Base-by-base conservation (phyloP, 2,888 invertebrate species). In the Amphipyra tragopoginis region DNA sequence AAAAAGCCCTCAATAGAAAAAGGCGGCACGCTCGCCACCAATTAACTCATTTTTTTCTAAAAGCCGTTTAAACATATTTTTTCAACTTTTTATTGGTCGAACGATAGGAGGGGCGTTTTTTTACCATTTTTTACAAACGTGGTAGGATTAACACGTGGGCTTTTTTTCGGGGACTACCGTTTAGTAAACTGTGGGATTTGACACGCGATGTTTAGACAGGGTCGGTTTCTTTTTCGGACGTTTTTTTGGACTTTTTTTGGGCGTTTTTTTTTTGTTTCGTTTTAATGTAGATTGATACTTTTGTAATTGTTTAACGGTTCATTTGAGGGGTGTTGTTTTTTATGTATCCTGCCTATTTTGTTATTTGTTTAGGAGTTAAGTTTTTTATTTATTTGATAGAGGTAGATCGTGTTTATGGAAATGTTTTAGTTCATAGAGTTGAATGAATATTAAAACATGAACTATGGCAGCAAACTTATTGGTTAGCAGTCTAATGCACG, bases 21-120 rank as follows among this genome's bases (percentile, higher is more conserved):
- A 85, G 93, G 86, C 86, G 90, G 91, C 94, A 91, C 93, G 90
- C 89, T 91, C 74, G 83, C 83, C 84, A 84, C 90, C 93, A 94
- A 94, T 94, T 93, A 93, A 82, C 80, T 86, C 84, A 77, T 86
- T 90, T 92, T 93, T 90, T 87, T 85, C 85, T 80, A 81, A 84
- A 75, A 82, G 75, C 69, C 77, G 83, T 84, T 85, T 85, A 84
- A 80, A 86, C 85, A 82, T 75, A 73, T 82, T 85, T 86, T 90
- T 88, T 85, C 72, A 75, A 75, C 68, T 85, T 89, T 92, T 89
- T 89, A 92, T 93, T 93, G 93, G 93, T 86, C 77, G 79, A 72
- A 56, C 76, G 76, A 81, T 83, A 77, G 73, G 78, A 88, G 91
- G 91, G 93, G 93, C 86, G 90, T 86, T 90, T 92, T 93, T 93